Evolutionary conservation across 2,888 invertebrate species (phyloP), one percentile per base, ranked within the genome.

Genomic region (Troides helena): DNA sequence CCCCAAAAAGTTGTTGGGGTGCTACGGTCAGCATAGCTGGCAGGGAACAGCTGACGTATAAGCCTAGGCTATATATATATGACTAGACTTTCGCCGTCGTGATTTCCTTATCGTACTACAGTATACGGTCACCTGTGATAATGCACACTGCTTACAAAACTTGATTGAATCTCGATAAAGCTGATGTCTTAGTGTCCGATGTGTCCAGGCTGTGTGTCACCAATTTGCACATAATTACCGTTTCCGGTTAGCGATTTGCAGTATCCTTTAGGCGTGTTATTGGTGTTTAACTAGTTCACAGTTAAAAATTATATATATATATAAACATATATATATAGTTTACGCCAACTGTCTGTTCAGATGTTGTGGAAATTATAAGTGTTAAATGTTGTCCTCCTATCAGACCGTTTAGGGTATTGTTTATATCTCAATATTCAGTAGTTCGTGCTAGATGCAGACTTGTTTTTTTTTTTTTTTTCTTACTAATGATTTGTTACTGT

Each of bases 401-500:
- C 79, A 75, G 76, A 80, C 79, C 77, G 79, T 78, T 76, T 87
- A 86, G 86, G 81, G 78, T 81, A 78, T 87, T 85, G 82, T 85
- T 88, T 87, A 82, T 30, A 30, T 83, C 84, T 85, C 85, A 82
- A 81, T 87, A 85, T 84, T 86, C 81, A 81, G 90, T 92, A 92
- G 91, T 89, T 84, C 78, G 89, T 89, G 92, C 92, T 92, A 92
- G 92, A 87, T 91, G 90, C 92, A 88, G 86, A 85, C 86, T 85
- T 90, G 81, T 85, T 89, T 90, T 89, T 50, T 39, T 21, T 21
- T 21, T 21, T 21, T 50, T 50, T 57, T 91, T 90, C 89, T 85
- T 90, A 91, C 92, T 92, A 92, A 92, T 92, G 83, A 89, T 89
- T 92, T 92, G 91, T 92, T 92, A 91, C 87, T 90, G 90, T 91